Percentiles rank a stretch among this genome's conserved stretches.
Evolutionary conservation across 2,888 invertebrate species (phyloP).

Genomic region (Heliconius erato): DNA sequence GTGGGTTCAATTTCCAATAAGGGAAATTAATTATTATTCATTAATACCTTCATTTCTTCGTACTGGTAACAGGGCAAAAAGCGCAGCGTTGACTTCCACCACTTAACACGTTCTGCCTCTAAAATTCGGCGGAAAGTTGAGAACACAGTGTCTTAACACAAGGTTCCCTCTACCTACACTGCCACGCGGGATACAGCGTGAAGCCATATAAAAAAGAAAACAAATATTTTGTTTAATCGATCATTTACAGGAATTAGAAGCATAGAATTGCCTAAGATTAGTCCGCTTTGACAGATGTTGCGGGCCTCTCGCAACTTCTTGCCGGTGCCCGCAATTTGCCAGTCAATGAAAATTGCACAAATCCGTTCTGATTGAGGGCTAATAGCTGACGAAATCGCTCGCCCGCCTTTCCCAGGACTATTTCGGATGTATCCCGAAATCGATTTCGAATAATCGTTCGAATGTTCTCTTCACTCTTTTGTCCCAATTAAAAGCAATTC

Average conservation of each 20-base stretch:
- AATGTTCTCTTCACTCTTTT: conserved; percentile 64
- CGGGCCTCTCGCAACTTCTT: conserved; percentile 52
- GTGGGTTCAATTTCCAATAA: too few relatives aligned
- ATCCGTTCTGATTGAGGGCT: conserved; percentile 77
- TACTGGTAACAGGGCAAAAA: too few relatives aligned
- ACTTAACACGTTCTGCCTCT: too few relatives aligned
- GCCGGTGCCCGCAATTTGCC: conserved; percentile 70
- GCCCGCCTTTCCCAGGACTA: conserved; percentile 80
- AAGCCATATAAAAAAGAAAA: too few relatives aligned
- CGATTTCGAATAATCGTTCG: conserved; percentile 69
- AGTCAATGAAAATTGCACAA: conserved; percentile 84
- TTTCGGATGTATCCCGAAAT: conserved; percentile 65
- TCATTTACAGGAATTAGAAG: conserved; percentile 27
- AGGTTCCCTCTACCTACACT: too few relatives aligned
- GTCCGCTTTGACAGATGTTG: conserved; percentile 55
- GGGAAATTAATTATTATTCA: too few relatives aligned
- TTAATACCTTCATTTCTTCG: too few relatives aligned
- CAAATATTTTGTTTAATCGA: conserved; percentile 19
- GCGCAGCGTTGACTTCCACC: too few relatives aligned
- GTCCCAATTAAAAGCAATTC: conserved; percentile 79
- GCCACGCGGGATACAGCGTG: too few relatives aligned
- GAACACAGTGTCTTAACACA: too few relatives aligned
- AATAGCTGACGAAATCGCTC: conserved; percentile 70
- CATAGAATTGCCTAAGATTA: conserved; percentile 51
- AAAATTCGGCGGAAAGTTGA: too few relatives aligned